Base-by-base conservation (phyloP, 1,140 invertebrate genomes). In the Polypedilum pembai region DNA sequence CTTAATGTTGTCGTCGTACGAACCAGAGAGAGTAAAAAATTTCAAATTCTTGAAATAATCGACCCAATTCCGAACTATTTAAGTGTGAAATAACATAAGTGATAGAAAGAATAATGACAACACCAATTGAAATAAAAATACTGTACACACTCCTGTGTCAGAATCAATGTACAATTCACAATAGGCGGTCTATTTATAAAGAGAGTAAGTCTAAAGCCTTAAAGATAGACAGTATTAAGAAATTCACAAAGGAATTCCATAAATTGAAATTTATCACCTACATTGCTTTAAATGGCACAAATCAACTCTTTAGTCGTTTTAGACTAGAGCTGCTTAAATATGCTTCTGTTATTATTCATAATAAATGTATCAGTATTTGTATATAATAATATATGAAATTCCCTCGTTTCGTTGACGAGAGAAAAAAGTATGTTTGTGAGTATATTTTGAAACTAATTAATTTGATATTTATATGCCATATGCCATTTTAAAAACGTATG, bases 381-480 rank as follows among this genome's bases (percentile, higher is more conserved):
- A 33, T 3, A 33, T 33, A n/a, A n/a, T n/a, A n/a, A n/a, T n/a
- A n/a, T 33, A 33, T 33, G 5, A 33, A 33, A 33, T 33, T 33
- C 24, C 5, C 24, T 33, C 24, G 5, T 33, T 33, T 33, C 24
- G 5, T 33, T 33, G 24, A 33, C 24, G 24, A 33, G 24, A 33
- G 24, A 33, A 33, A 33, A 1, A 33, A 1, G 24, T 33, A 33
- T 33, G 24, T 33, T 3, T 33, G 24, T 33, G 5, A 3, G 5
- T 33, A 5, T 33, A 33, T 33, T 33, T 33, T 33, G 24, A 33
- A 33, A 33, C 5, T 69, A 69, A 69, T 69, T 69, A 69, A 69
- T 69, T 69, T 10, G 17, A 69, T 69, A 69, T 69, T 69, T 69
- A 69, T 69, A n/a, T 56, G n/a, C 45, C 17, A 69, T 69, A 69